Conservation (phyloP, 2,113 vertebrate species). For the Chrysochloris asiatica region DNA sequence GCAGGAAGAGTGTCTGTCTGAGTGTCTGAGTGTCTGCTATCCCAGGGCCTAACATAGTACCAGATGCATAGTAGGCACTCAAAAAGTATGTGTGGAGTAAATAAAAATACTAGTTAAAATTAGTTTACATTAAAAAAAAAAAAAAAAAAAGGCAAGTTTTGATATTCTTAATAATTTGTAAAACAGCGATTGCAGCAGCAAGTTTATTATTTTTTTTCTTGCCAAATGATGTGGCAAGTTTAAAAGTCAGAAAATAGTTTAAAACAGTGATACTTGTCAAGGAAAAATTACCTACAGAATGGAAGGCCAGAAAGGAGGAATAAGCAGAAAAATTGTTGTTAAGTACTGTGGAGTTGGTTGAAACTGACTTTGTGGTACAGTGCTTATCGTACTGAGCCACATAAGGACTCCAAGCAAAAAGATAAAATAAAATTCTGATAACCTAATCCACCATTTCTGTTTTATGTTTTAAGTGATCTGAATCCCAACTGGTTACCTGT, state of each 20-base stretch:
- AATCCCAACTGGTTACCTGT: not conserved
- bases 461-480: not conserved
- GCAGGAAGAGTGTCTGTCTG: not conserved
- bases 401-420: too few species aligned
- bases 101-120: constrained; percentile 20
- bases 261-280: not conserved
- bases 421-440: too few species aligned
- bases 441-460: not conserved
- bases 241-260: constrained; percentile 33
- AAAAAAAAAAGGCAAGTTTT: constrained; percentile 17
- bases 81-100: too few species aligned
- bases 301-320: not conserved
- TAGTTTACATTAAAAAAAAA: constrained; percentile 1
- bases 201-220: not conserved
- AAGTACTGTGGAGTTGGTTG: too few species aligned
- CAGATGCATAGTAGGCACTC: too few species aligned
- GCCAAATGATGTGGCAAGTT: constrained; percentile 22
- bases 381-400: too few species aligned
- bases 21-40: too few species aligned
- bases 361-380: too few species aligned
- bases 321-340: not conserved
- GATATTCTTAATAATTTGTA: too few species aligned
- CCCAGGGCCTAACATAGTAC: too few species aligned
- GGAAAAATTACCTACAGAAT: not conserved
- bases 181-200: not conserved